Percentiles rank a stretch among this genome's conserved stretches.
Conservation (phyloP, 2,113 vertebrate species). For the Cichladusa arquata region DNA sequence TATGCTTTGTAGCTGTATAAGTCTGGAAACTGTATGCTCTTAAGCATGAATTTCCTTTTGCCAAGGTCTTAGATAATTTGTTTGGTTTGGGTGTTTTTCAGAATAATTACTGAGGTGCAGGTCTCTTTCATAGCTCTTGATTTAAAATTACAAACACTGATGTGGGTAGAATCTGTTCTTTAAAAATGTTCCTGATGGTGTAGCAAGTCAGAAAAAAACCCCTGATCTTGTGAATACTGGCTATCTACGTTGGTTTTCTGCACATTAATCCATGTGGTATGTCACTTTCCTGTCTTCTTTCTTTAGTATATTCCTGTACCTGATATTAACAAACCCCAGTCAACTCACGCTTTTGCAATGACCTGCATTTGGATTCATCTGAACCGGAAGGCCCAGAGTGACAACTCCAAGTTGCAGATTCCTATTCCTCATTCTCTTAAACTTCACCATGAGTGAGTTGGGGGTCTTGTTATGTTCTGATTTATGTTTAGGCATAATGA, state of each 20-base stretch:
- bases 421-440: conserved; percentile 97
- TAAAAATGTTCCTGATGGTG: background rate
- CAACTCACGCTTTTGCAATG: conserved; percentile 98
- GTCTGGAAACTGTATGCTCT: background rate
- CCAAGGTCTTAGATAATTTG: background rate
- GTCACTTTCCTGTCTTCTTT: background rate
- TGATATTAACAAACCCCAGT: conserved; percentile 98
- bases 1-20: background rate
- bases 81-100: background rate
- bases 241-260: background rate
- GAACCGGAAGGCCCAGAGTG: conserved; percentile 96
- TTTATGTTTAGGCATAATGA: background rate
- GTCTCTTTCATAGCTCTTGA: background rate
- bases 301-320: conserved; percentile 94
- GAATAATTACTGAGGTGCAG: background rate
- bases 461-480: background rate
- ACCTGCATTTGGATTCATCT: conserved; percentile 99
- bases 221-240: background rate
- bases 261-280: background rate
- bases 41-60: background rate
- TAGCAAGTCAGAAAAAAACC: background rate
- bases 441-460: conserved; percentile 92
- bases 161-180: background rate
- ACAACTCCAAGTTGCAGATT: conserved; percentile 95
- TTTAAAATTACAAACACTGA: background rate